Evolutionary conservation across 2,888 invertebrate species (phyloP), one percentile per base, ranked within the genome.

Genomic region (Leptinotarsa juncta): DNA sequence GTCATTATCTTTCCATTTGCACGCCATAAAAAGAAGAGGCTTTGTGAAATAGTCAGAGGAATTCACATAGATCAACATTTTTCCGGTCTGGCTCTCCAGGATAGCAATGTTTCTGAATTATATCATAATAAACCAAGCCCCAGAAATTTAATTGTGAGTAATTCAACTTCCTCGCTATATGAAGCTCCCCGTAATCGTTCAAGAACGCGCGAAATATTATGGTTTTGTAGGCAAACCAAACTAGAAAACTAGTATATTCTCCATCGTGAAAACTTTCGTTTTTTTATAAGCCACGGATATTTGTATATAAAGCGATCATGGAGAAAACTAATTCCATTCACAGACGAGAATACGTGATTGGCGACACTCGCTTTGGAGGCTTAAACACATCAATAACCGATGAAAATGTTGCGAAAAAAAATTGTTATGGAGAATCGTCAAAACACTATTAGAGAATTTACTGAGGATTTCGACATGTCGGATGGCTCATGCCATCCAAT

Each of bases 51-150:
- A 42, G 32, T 16, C 62, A 1, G 62, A 5, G 12, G 32, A 62
- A 62, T 62, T 16, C 62, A 16, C 42, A 26, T 62, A 62, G 32
- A 32, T 62, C 32, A 32, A 42, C 32, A 62, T 62, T 62, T 62
- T 62, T 16, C 18, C 62, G n/a, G 57, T 51, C 12, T n/a, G 42
- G n/a, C 32, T 62, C 62, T 62, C 62, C 42, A 42, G 62, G 62
- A 62, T 26, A 42, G 62, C 62, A 62, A 62, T 62, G 62, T 62
- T 16, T 62, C 62, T 69, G 57, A 69, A 69, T 69, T 69, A 69
- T 69, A 48, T 16, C 48, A 69, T 57, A 62, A 62, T 62, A 26
- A 69, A 69, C 16, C 53, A 51, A 57, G 18, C 20, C 69, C 26
- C 42, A 62, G 16, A 62, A 62, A 62, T 42, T 62, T 69, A 57